Evolutionary conservation across 2,888 invertebrate genomes (phyloP).

Genomic region (Dione juno): DNA sequence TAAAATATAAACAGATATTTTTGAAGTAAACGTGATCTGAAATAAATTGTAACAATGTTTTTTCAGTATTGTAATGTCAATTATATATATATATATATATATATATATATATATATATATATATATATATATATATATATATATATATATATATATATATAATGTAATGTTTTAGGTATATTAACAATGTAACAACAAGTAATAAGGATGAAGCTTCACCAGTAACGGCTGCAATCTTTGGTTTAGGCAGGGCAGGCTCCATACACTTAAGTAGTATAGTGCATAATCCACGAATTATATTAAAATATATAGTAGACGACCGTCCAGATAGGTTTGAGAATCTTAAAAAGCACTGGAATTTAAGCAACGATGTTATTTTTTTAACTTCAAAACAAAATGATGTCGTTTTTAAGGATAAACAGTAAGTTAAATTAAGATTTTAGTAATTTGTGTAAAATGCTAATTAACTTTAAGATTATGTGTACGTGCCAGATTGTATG

Average conservation of each 20-base stretch:
- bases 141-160: not conserved
- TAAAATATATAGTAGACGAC: slow-evolving; percentile 84
- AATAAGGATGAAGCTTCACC: slow-evolving; percentile 52
- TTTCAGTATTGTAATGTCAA: no score
- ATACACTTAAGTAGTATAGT: slow-evolving; percentile 82
- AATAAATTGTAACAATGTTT: no score
- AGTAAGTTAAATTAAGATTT: slow-evolving; percentile 60
- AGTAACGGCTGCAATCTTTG: slow-evolving; percentile 81
- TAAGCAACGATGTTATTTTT: slow-evolving; percentile 71
- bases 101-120: no score
- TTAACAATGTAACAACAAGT: slow-evolving; percentile 64
- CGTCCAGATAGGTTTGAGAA: slow-evolving; percentile 68
- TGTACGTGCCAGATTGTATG: no score
- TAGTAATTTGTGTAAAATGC: not conserved
- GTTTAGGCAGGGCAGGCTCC: slow-evolving; percentile 84
- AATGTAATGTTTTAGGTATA: slow-evolving; percentile 62
- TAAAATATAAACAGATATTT: no score
- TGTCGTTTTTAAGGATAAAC: slow-evolving; percentile 79
- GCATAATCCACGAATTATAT: slow-evolving; percentile 71
- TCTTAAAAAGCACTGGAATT: slow-evolving; percentile 77
- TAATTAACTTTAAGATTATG: no score
- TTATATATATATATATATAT: no score
- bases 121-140: no score
- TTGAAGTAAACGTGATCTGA: no score
- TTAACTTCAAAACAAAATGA: slow-evolving; percentile 75